Base-by-base conservation (phyloP, 92 coral and sea anemone species). In the Zoanthus sociatus region DNA sequence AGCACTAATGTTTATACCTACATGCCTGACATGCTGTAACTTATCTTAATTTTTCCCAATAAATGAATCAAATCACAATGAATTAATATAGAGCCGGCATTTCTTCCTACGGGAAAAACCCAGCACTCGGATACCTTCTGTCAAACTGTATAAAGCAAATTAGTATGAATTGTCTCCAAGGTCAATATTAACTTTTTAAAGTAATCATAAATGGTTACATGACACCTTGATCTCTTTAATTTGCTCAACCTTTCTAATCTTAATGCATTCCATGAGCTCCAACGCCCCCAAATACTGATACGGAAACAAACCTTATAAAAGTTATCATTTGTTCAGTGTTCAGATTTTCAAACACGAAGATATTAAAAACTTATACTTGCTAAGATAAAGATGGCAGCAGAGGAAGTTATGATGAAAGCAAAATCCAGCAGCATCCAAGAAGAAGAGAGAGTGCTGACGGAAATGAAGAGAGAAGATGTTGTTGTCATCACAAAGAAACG, bases 401-500 rank as follows among this genome's bases (percentile, higher is more conserved):
- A 90, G 15, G 88, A 75, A 11, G 60, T 90, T 21, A 83, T 89
- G 56, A 90, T 90, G 93, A 77, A 87, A 64, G 71, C 44, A 26
- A 64, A 44, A 21, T 85, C 60, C 75, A 82, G 69, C 67, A 70
- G 66, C 11, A 26, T 6, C 46, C 47, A n/a, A 14, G 73, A 20
- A 64, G 30, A 60, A 9, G 14, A 11, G 15, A 50, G 42, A 16
- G 33, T 20, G 85, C 21, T 81, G 11, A 30, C 64, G 33, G 75
- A 66, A 66, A 53, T 47, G 74, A 3, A 20, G 5, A 47, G 85
- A n/a, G 64, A 81, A 81, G 76, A 81, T 4, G 32, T 81, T 8
- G 42, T 91, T 60, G 82, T 70, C 5, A 78, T 91, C 76, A 73
- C 86, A 30, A 91, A 91, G 86, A 88, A 88, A 63, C 79, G 78